Percentiles rank a stretch among this genome's conserved stretches.
Evolutionary conservation across 1,140 invertebrate species (phyloP).

Genomic region (Caerostris extrusa): DNA sequence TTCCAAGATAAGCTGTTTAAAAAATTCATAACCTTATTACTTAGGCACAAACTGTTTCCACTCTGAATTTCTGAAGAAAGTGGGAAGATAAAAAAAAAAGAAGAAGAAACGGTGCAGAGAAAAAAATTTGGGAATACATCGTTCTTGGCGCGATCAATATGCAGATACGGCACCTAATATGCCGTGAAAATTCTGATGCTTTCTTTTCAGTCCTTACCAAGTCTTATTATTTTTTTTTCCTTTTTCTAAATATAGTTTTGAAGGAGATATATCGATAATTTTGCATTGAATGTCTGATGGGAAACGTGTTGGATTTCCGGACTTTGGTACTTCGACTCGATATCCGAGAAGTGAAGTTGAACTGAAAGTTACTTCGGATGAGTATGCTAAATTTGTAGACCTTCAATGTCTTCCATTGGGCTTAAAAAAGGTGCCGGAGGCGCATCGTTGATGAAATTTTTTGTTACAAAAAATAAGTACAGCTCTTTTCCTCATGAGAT

Average conservation of each 20-base stretch:
- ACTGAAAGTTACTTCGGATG: too few relatives aligned
- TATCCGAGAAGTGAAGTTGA: too few relatives aligned
- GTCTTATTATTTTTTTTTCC: not conserved
- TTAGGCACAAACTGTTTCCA: conserved; percentile 23
- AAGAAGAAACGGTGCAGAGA: not conserved
- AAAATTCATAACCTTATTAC: conserved; percentile 45
- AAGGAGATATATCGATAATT: too few relatives aligned
- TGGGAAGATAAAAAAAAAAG: not conserved
- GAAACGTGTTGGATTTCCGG: too few relatives aligned
- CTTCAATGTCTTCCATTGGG: too few relatives aligned
- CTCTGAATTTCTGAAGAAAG: not conserved
- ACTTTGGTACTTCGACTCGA: too few relatives aligned
- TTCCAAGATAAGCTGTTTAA: conserved; percentile 35
- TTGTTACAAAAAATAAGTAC: too few relatives aligned
- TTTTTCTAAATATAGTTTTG: not conserved
- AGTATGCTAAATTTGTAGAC: too few relatives aligned
- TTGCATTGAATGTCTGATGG: too few relatives aligned
- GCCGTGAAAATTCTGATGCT: conserved; percentile 9
- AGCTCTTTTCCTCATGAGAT: too few relatives aligned
- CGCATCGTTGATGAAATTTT: too few relatives aligned
- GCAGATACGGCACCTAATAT: conserved; percentile 32
- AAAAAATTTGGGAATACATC: not conserved
- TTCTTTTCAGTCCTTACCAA: not conserved
- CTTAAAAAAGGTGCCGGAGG: too few relatives aligned
- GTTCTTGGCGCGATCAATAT: not conserved